A percentile compares a stretch with the other conserved stretches of the same genome.
phyloP scores from a whole-genome alignment of 1,140 invertebrate genomes.

The Lucilia cuprina region DNA sequence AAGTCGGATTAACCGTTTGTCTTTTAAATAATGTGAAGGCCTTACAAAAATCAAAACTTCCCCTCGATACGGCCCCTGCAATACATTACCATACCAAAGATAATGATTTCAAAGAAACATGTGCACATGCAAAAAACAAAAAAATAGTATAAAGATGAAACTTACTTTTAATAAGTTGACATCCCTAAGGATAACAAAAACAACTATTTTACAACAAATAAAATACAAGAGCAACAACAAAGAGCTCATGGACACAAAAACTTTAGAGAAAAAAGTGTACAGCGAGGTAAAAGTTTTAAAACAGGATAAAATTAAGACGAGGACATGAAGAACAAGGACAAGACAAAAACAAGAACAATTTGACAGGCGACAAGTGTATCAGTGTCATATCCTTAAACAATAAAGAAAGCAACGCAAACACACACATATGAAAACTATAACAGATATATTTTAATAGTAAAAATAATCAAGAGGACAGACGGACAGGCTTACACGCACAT shows the following conservation, averaged over 20 bases:
- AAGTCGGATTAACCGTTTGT: too few relatives aligned
- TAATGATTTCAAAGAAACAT: not conserved
- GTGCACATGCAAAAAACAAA: not conserved
- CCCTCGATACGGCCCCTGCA: not conserved
- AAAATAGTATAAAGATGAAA: not conserved
- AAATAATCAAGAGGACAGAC: not conserved
- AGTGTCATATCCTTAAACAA: constrained; percentile 29
- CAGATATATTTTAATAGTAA: not conserved
- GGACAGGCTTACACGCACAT: not conserved
- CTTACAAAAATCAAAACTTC: not conserved
- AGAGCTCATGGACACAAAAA: not conserved
- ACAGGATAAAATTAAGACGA: not conserved
- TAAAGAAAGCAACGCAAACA: not conserved
- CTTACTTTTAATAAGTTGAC: constrained; percentile 25
- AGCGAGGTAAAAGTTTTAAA: constrained; percentile 5
- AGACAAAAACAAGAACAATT: not conserved
- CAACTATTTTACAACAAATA: not conserved
- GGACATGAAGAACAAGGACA: not conserved
- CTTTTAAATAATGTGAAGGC: too few relatives aligned
- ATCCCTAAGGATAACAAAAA: constrained; percentile 27
- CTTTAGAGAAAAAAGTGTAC: not conserved
- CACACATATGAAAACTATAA: not conserved
- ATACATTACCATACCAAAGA: not conserved
- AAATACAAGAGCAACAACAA: not conserved
- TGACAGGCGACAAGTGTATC: constrained; percentile 33